A percentile compares a stretch with the other conserved stretches of the same genome.
These are phyloP conservation scores for Stegana nigrithorax DNA, from an alignment of 2,888 invertebrate genomes.

Conservation along the genomic window DNA sequence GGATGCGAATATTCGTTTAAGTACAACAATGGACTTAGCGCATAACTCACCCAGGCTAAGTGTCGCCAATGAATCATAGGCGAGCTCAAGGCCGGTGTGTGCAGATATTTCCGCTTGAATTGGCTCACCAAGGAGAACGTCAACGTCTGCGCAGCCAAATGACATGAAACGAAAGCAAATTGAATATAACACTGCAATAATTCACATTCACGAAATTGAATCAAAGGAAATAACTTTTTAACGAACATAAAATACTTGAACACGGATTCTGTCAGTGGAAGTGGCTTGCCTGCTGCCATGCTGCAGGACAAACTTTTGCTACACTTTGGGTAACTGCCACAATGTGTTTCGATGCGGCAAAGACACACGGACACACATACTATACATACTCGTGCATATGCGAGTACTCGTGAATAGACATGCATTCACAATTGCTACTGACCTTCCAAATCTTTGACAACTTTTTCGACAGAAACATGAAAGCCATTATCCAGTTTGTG, in stretches of 20 bases:
- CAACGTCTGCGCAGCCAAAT: conserved; percentile 71
- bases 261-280: too few relatives aligned
- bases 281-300: too few relatives aligned
- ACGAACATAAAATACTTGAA: conserved; percentile 43
- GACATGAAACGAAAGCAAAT: conserved; percentile 27
- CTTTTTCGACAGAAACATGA: conserved; percentile 74
- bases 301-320: too few relatives aligned
- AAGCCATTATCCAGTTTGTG: conserved; percentile 72
- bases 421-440: too few relatives aligned
- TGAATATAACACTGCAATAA: conserved; percentile 37
- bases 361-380: too few relatives aligned
- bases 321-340: too few relatives aligned
- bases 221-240: conserved; percentile 41
- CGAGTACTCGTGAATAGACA: too few relatives aligned
- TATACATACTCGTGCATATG: too few relatives aligned
- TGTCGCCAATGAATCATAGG: conserved; percentile 78
- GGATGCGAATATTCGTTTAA: too few relatives aligned
- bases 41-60: conserved; percentile 75
- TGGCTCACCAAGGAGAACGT: conserved; percentile 80
- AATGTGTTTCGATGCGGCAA: too few relatives aligned
- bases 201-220: conserved; percentile 39
- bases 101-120: conserved; percentile 79
- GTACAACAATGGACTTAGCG: conserved; percentile 35
- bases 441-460: conserved; percentile 76
- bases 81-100: conserved; percentile 82